Conservation (phyloP, 2,888 invertebrate genomes). For the Fragum sueziense region DNA sequence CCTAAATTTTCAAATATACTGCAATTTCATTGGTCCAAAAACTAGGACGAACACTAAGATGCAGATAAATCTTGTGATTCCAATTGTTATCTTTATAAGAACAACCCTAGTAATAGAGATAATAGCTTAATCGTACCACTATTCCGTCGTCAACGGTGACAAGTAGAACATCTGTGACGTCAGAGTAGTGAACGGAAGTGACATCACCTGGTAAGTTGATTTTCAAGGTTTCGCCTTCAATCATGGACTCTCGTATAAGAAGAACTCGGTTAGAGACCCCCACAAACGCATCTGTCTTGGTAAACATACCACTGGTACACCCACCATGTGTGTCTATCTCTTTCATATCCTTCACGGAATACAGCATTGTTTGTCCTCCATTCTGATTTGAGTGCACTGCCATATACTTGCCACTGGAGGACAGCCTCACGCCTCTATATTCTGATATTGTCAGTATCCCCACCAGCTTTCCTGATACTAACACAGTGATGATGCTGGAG, state of each 20-base stretch:
- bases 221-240: conserved; percentile 46
- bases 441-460: conserved; percentile 31
- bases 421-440: conserved; percentile 46
- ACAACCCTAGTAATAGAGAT: too few species aligned
- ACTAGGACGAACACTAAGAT: too few species aligned
- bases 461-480: conserved; percentile 34
- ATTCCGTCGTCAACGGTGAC: conserved; percentile 48
- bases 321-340: conserved; percentile 31
- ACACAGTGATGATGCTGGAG: conserved; percentile 37
- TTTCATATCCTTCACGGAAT: conserved; percentile 32
- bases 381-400: conserved; percentile 31
- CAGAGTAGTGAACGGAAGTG: conserved; percentile 49
- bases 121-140: conserved; percentile 37
- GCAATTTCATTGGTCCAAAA: too few species aligned
- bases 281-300: conserved; percentile 50
- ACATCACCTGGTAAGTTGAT: conserved; percentile 48
- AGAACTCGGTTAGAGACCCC: conserved; percentile 42
- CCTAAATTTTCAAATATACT: too few species aligned
- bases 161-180: conserved; percentile 45
- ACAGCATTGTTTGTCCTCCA: conserved; percentile 17
- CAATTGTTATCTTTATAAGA: too few species aligned
- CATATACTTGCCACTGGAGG: conserved; percentile 50
- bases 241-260: conserved; percentile 41
- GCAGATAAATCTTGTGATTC: too few species aligned
- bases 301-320: conserved; percentile 53